Base-by-base conservation (phyloP, 2,113 vertebrate genomes). In the Progne subis region DNA sequence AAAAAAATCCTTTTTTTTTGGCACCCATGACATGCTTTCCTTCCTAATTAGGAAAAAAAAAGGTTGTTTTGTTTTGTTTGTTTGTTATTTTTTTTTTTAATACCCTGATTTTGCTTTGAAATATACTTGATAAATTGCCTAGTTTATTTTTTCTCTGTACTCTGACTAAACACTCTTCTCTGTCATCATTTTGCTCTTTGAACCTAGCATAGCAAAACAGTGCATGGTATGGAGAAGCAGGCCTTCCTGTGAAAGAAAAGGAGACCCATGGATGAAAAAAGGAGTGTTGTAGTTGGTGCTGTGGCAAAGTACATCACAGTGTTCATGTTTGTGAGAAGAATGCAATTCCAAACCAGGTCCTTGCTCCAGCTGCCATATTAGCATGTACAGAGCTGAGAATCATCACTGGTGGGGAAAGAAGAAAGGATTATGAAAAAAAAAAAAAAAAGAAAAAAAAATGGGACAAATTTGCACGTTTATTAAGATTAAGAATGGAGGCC, bases 321-420 rank as follows among this genome's bases (percentile, higher is more conserved):
- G 37, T 49, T 43, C 56, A 65, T 53, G 31, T n/a, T 82, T 88
- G 71, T 47, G 32, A 72, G 26, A 76, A 26, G n/a, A 87, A 37
- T 0, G 0, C 0, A 3, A 18, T 61, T 67, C 32, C 1, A 5
- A 84, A 79, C 8, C 32, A 44, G 41, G 44, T 69, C 55, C 53
- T 86, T 82, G 70, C 26, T 85, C 32, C 52, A 57, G 12, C 57
- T 88, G 32, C 79, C 20, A 39, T 21, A 9, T 44, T 25, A 60
- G 6, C 43, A 39, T 18, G 9, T 8, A 46, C 43, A 67, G 41
- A 86, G 17, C 25, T 78, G 74, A 53, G 52, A 76, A 37, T 17
- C 5, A 60, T 21, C 21, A 7, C 14, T 3, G 5, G 12, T 63
- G 9, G 19, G 37, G 18, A n/a, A 82, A 80, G 46, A 72, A 65